A percentile compares a stretch with the other conserved stretches of the same genome.
phyloP scores from a whole-genome alignment of 2,888 invertebrate genomes.

The Limnephilus rhombicus region DNA sequence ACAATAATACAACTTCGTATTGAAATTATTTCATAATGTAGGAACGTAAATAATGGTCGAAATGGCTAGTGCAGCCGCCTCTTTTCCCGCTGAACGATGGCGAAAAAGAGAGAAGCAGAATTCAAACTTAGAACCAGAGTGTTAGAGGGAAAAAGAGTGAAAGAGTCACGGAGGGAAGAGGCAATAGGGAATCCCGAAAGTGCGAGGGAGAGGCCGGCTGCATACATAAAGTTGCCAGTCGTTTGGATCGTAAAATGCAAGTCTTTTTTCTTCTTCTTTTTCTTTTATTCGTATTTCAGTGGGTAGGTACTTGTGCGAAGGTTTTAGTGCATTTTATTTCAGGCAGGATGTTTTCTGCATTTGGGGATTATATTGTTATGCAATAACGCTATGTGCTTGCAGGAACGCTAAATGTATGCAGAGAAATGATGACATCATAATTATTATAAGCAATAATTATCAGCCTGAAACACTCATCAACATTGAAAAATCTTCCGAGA shows the following conservation, averaged over 20 bases:
- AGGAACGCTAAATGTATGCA: neutral
- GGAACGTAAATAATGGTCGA: neutral
- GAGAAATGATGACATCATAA: neutral
- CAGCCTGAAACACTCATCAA: too few species aligned
- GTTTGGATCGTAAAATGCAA: slow-evolving; percentile 39
- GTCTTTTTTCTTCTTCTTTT: slow-evolving; percentile 19
- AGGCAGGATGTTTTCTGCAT: neutral
- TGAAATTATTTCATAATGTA: too few species aligned
- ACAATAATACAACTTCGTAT: too few species aligned
- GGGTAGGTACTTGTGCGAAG: slow-evolving; percentile 23
- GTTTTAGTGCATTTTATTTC: slow-evolving; percentile 27
- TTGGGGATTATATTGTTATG: neutral
- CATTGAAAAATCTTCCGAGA: too few species aligned
- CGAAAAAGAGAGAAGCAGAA: slow-evolving; percentile 36
- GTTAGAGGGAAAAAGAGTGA: slow-evolving; percentile 43
- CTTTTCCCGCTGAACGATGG: neutral
- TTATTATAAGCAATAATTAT: too few species aligned
- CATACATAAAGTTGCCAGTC: slow-evolving; percentile 37
- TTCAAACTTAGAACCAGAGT: slow-evolving; percentile 31
- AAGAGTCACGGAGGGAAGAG: slow-evolving; percentile 23
- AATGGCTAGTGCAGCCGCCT: neutral
- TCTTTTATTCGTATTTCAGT: slow-evolving; percentile 36
- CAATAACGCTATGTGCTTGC: neutral
- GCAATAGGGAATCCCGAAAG: neutral
- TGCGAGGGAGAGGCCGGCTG: slow-evolving; percentile 16